Evolutionary conservation across 2,888 invertebrate genomes (phyloP).

Genomic region (Tachystola acroxantha): DNA sequence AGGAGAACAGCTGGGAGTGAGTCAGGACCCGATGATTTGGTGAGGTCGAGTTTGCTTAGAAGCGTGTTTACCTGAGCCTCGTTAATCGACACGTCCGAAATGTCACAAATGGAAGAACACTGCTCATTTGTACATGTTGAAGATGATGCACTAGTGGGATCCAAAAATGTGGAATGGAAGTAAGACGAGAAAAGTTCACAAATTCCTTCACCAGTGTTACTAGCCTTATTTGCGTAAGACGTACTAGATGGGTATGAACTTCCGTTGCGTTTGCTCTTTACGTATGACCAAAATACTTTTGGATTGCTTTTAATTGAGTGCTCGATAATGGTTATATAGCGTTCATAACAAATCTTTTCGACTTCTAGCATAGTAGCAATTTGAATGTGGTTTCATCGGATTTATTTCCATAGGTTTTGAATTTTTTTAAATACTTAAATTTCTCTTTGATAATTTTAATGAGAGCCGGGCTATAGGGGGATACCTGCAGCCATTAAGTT

Average conservation of each 20-base stretch:
- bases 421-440: no score
- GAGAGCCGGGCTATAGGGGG: no score
- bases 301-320: not conserved
- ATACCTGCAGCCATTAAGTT: no score
- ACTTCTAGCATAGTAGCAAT: not conserved
- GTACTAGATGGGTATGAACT: not conserved
- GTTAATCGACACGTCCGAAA: no score
- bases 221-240: not conserved
- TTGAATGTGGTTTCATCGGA: not conserved
- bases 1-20: no score
- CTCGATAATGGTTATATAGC: not conserved
- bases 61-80: no score
- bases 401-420: not conserved
- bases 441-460: no score
- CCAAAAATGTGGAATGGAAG: not conserved
- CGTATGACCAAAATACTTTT: not conserved
- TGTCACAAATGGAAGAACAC: no score
- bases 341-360: not conserved
- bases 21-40: no score
- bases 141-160: no score
- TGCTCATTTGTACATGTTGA: no score
- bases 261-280: not conserved
- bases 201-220: not conserved
- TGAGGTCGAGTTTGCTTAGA: no score
- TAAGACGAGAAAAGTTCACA: not conserved